Base-by-base conservation (phyloP, 2,888 invertebrate species). In the Himalopsyche kuldschensis region DNA sequence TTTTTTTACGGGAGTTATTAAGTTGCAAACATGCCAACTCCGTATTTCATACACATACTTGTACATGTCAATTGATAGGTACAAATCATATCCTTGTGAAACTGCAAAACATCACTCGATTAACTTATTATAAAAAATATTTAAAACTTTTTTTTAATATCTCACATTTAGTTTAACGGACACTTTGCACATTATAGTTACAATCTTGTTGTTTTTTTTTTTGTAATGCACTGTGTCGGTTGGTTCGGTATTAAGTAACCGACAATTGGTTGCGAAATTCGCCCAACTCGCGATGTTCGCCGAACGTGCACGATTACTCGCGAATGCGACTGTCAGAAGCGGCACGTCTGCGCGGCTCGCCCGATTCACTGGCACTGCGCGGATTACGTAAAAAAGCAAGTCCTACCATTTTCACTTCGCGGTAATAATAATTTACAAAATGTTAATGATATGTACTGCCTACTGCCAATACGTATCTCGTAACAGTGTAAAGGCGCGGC, bases 331-430 rank as follows among this genome's bases (percentile, higher is more conserved):
- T 46, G 1, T 41, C 63, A 75, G 69, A 46, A 32, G 17, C 78
- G 78, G 31, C 32, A 32, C 78, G 35, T 78, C 55, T 79, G 78
- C 41, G 31, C 82, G 46, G 32, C 46, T 27, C 35, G 80, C 75
- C 30, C 46, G 20, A 17, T 55, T 75, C 17, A 75, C 75, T 48
- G 46, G 46, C 46, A 80, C 80, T 77, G 81, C 5, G 55, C 32
- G 77, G 31, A 55, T 81, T 81, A 81, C 81, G 81, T 81, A 81
- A 81, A 81, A 79, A 81, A 75, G 77, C 81, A 77, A 47, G 77
- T 76, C 81, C 77, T 77, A 81, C 81, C 81, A 77, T 81, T 81
- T 81, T 69, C 69, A 30, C 69, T 69, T 69, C 69, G 69, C 24
- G 20, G 69, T 30, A 69, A 69, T 69, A 55, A 41, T 41, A 41